Conservation (phyloP, 2,113 vertebrate species). For the Ramphastos sulfuratus region DNA sequence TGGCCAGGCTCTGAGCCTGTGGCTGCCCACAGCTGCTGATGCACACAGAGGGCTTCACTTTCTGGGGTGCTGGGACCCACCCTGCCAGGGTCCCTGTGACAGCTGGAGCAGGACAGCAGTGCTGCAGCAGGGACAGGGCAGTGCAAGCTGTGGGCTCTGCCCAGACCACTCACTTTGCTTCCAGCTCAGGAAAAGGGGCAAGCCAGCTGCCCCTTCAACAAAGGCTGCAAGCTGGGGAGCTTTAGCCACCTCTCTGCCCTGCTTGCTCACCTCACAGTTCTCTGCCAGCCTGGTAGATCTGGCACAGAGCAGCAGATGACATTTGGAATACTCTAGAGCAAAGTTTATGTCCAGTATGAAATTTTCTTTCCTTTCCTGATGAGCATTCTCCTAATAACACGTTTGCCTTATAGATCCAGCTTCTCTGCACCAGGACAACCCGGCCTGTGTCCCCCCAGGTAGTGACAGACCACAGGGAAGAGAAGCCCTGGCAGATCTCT, state of each 20-base stretch:
- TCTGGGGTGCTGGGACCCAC: background rate
- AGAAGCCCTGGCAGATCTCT: background rate
- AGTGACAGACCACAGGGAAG: background rate
- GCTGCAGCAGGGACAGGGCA: background rate
- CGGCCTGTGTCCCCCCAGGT: background rate
- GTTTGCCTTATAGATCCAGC: slow-evolving; percentile 19
- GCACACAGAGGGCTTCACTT: background rate
- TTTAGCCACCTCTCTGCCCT: background rate
- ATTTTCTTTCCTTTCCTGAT: slow-evolving; percentile 62
- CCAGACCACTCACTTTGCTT: background rate
- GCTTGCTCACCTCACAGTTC: background rate
- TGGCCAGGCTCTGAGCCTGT: background rate
- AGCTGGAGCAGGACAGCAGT: background rate
- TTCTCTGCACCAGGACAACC: slow-evolving; percentile 50
- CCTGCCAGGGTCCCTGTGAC: background rate
- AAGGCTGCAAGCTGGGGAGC: background rate
- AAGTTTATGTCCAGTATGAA: slow-evolving; percentile 61
- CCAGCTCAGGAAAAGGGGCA: background rate
- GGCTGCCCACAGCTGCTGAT: background rate
- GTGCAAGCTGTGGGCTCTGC: background rate
- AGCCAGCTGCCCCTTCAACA: background rate
- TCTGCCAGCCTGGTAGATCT: background rate
- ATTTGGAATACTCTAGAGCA: slow-evolving; percentile 52
- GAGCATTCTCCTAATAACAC: slow-evolving; percentile 55
- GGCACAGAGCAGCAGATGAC: background rate